These are phyloP conservation scores for Drosophila infuscata DNA, from an alignment of 2,888 invertebrate genomes.

Conservation along the genomic window DNA sequence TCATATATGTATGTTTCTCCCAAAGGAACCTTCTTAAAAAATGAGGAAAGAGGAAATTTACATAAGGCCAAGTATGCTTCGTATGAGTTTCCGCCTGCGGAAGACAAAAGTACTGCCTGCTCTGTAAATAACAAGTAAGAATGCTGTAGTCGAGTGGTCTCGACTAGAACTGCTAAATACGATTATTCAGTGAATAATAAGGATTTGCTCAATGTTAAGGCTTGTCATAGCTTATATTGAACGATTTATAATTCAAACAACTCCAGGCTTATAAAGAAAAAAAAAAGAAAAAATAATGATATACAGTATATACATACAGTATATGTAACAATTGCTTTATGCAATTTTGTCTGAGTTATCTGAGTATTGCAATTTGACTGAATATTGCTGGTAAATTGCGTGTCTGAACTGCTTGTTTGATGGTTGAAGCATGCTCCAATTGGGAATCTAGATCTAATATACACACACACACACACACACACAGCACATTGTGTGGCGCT, in stretches of 20 bases:
- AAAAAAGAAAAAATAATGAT: neutral
- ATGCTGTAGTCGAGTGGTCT: neutral
- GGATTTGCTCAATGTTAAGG: neutral
- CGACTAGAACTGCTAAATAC: too few relatives aligned
- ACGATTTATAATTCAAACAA: neutral
- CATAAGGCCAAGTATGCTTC: too few relatives aligned
- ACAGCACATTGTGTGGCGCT: neutral
- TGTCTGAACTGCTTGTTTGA: neutral
- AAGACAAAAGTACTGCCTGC: too few relatives aligned
- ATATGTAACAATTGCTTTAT: neutral
- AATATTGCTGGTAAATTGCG: neutral
- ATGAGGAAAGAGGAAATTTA: neutral
- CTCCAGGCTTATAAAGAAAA: accelerated
- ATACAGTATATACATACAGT: too few relatives aligned
- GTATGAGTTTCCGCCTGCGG: neutral
- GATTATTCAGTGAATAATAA: too few relatives aligned
- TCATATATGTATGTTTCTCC: neutral
- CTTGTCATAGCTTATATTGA: neutral
- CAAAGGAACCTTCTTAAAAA: neutral
- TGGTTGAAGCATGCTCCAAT: neutral
- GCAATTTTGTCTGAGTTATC: neutral
- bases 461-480: neutral
- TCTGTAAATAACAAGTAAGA: neutral
- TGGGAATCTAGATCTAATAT: neutral
- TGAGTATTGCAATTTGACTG: neutral